These are phyloP conservation scores for Hylaeus anthracinus DNA, from an alignment of 1,140 invertebrate genomes.

Conservation along the genomic window DNA sequence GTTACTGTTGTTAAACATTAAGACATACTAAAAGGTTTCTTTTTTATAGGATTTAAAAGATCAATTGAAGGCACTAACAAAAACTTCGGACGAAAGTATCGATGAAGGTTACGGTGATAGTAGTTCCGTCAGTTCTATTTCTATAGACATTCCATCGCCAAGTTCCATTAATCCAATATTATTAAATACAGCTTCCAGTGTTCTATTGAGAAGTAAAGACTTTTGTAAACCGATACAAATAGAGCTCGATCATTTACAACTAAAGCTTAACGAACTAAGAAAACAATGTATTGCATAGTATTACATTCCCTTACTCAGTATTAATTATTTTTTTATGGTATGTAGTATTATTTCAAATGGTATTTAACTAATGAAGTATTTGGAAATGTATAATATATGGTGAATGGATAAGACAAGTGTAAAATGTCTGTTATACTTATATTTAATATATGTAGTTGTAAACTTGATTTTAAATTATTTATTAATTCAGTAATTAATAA, in stretches of 20 bases:
- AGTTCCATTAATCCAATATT: slow-evolving; percentile 69
- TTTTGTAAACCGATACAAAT: slow-evolving; percentile 69
- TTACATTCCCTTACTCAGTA: background rate
- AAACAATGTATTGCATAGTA: slow-evolving; percentile 31
- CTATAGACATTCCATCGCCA: slow-evolving; percentile 66
- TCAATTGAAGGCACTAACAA: slow-evolving; percentile 59
- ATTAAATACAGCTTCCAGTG: slow-evolving; percentile 63
- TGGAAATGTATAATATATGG: slow-evolving; percentile 3
- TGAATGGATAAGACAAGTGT: slow-evolving; percentile 23
- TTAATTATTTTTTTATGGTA: background rate
- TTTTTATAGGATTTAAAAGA: slow-evolving; percentile 64
- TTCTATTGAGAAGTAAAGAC: slow-evolving; percentile 69
- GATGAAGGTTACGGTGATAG: slow-evolving; percentile 73
- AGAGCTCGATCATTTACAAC: slow-evolving; percentile 67
- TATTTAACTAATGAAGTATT: slow-evolving; percentile 1
- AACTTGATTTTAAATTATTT: slow-evolving; percentile 1
- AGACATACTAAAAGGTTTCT: slow-evolving; percentile 3
- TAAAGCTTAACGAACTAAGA: slow-evolving; percentile 64
- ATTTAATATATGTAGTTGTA: background rate
- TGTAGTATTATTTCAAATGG: slow-evolving; percentile 3
- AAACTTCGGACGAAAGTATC: slow-evolving; percentile 68
- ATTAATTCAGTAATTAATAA: background rate
- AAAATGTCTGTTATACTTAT: slow-evolving; percentile 20
- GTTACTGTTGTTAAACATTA: background rate
- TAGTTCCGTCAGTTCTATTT: slow-evolving; percentile 41